Percentiles rank a stretch among this genome's conserved stretches.
Conservation (phyloP, 2,888 invertebrate species). For the Tenthredo mesomela region DNA sequence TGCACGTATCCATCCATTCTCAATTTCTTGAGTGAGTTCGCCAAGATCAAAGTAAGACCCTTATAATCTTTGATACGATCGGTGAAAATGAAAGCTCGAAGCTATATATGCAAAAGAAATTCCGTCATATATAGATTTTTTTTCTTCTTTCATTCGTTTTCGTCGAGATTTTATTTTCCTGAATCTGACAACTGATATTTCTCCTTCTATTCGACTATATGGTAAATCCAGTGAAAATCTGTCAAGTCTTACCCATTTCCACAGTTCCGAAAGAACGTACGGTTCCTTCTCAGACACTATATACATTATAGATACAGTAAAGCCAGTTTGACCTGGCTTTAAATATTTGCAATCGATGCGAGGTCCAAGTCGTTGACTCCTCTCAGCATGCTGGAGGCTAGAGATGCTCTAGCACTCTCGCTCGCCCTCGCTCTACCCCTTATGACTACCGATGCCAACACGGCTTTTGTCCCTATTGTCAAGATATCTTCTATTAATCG, state of each 20-base stretch:
- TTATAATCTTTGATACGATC: not conserved
- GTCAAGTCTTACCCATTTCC: not conserved
- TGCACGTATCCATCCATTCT: not conserved
- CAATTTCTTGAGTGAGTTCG: not conserved
- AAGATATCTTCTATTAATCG: slow-evolving; percentile 34
- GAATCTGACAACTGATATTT: slow-evolving; percentile 29
- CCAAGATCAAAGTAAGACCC: slow-evolving; percentile 4
- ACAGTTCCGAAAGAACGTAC: not conserved
- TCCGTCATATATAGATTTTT: not conserved
- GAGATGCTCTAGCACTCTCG: slow-evolving; percentile 41
- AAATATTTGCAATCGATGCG: slow-evolving; percentile 75
- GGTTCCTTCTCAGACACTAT: not conserved
- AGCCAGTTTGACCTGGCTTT: slow-evolving; percentile 68
- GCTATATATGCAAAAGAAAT: not conserved
- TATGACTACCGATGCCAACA: slow-evolving; percentile 34
- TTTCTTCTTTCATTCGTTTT: not conserved
- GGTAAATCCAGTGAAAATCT: not conserved
- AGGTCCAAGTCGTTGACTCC: slow-evolving; percentile 72
- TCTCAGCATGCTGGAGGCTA: slow-evolving; percentile 41
- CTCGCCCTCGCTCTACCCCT: not conserved
- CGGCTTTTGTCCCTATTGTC: slow-evolving; percentile 41
- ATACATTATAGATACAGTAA: not conserved
- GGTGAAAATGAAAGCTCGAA: not conserved
- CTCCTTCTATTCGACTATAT: not conserved
- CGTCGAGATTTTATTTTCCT: not conserved